A percentile compares a stretch with the other conserved stretches of the same genome.
phyloP scores from a whole-genome alignment of 2,797 vertebrate genomes.

The Phalanger gymnotis region DNA sequence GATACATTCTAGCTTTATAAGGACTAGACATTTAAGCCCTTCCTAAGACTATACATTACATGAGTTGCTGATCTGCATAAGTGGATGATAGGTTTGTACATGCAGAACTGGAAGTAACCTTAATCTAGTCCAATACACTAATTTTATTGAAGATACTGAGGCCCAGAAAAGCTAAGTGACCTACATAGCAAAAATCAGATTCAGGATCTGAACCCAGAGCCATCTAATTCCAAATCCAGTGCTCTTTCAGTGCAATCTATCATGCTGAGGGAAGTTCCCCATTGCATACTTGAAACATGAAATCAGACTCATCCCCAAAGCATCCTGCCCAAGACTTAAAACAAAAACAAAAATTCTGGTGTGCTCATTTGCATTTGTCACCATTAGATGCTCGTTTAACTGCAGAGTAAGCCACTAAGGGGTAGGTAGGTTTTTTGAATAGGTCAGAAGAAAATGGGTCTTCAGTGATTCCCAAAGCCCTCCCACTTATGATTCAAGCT shows the following conservation, averaged over 20 bases:
- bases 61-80: neutral
- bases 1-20: neutral
- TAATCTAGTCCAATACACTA: neutral
- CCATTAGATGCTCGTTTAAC: neutral
- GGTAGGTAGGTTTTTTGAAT: neutral
- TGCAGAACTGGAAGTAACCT: neutral
- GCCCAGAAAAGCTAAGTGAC: neutral
- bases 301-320: neutral
- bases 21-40: neutral
- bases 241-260: neutral
- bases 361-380: neutral
- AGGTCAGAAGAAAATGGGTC: neutral
- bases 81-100: neutral
- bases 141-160: neutral
- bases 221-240: neutral
- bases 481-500: neutral
- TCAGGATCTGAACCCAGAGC: neutral
- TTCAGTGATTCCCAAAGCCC: neutral
- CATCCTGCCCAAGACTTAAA: too few species aligned
- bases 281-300: neutral
- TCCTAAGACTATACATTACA: neutral
- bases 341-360: neutral
- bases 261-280: neutral
- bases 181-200: neutral
- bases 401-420: neutral